Conservation (phyloP, 1,140 invertebrate species). For the Drosophila truncata region DNA sequence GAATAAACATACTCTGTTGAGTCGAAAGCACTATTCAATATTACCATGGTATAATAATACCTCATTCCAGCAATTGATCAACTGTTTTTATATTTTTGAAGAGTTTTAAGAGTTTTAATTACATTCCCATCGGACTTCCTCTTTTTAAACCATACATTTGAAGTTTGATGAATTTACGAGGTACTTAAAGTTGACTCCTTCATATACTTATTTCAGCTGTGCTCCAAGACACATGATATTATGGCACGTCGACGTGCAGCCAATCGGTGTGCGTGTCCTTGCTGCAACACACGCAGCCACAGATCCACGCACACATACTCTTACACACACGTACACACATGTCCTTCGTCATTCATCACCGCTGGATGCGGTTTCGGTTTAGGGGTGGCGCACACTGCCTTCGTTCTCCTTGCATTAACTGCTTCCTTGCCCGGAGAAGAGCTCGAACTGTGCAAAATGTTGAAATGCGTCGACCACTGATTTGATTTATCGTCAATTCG, state of each 20-base stretch:
- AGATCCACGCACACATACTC: slow-evolving; percentile 9
- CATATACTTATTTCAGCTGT: slow-evolving; percentile 25
- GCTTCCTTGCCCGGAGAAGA: slow-evolving; percentile 36
- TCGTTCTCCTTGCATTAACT: slow-evolving; percentile 28
- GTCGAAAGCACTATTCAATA: not conserved
- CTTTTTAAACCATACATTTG: not conserved
- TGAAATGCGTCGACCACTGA: slow-evolving; percentile 58
- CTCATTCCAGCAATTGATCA: not conserved
- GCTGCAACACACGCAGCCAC: slow-evolving; percentile 22
- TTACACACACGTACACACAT: slow-evolving; percentile 22
- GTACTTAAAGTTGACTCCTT: slow-evolving; percentile 10
- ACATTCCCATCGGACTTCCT: not conserved
- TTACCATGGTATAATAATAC: not conserved
- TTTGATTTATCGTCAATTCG: slow-evolving; percentile 79
- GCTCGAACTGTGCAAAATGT: slow-evolving; percentile 50
- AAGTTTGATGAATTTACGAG: slow-evolving; percentile 1
- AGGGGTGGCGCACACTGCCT: slow-evolving; percentile 59
- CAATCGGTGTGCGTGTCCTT: slow-evolving; percentile 73
- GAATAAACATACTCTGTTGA: too few relatives aligned
- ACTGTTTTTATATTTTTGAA: not conserved
- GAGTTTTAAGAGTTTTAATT: not conserved
- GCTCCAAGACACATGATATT: slow-evolving; percentile 71
- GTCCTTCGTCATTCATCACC: slow-evolving; percentile 81
- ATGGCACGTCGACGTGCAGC: slow-evolving; percentile 80
- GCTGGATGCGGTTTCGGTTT: slow-evolving; percentile 69